A percentile compares a stretch with the other conserved stretches of the same genome.
Evolutionary conservation across 2,113 vertebrate species (phyloP).

Genomic region (Dolichotis patagonum): DNA sequence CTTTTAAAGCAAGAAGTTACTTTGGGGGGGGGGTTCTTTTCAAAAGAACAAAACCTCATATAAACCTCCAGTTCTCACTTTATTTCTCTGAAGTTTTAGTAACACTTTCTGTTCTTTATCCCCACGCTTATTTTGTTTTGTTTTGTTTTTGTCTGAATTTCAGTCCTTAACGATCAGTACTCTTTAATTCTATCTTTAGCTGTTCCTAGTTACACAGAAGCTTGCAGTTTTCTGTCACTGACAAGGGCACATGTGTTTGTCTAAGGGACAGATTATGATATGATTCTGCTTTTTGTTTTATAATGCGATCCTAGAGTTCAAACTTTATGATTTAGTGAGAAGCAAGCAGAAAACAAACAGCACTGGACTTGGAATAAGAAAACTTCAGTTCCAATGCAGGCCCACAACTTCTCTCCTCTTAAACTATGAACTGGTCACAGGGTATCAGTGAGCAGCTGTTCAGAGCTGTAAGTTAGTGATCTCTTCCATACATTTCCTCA

Average conservation of each 20-base stretch:
- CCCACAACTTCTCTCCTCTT: background rate
- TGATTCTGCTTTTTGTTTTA: constrained; percentile 30
- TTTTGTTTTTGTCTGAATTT: constrained; percentile 40
- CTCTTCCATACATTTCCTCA: background rate
- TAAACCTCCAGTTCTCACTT: background rate
- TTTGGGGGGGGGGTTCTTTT: constrained; percentile 62
- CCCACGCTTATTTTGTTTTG: background rate
- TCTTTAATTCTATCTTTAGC: background rate
- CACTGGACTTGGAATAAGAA: background rate
- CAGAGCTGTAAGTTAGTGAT: background rate
- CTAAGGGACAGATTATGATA: background rate
- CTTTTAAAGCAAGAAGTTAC: constrained; percentile 57
- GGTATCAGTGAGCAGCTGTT: background rate
- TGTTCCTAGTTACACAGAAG: background rate
- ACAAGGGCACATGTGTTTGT: background rate
- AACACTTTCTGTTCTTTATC: background rate
- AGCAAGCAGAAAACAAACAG: background rate
- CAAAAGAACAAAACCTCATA: background rate
- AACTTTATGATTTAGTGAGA: background rate
- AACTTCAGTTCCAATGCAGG: background rate
- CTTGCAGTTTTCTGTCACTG: background rate
- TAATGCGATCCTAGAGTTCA: background rate
- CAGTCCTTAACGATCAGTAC: background rate
- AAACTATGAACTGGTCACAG: background rate
- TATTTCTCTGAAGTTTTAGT: constrained; percentile 20